phyloP scores from a whole-genome alignment of 2,888 invertebrate species.

The Augiades crinisus region DNA sequence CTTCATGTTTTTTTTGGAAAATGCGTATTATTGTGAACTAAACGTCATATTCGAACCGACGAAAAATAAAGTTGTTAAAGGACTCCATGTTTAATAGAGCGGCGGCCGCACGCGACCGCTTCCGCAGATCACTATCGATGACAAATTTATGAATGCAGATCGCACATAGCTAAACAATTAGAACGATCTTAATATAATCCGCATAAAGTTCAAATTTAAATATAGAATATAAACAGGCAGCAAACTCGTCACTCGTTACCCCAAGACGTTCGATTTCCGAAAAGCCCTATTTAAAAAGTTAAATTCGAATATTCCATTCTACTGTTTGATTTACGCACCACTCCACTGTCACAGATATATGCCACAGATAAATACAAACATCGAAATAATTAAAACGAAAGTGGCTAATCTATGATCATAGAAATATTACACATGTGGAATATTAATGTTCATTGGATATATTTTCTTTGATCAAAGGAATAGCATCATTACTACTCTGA shows the following conservation, averaged over 20 bases:
- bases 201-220: slow-evolving; percentile 29
- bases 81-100: slow-evolving; percentile 38
- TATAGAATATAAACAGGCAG: slow-evolving; percentile 23
- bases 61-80: slow-evolving; percentile 71
- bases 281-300: slow-evolving; percentile 36
- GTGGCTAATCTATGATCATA: slow-evolving; percentile 16
- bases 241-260: slow-evolving; percentile 35
- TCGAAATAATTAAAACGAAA: slow-evolving; percentile 24
- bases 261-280: slow-evolving; percentile 55
- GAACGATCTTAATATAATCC: slow-evolving; percentile 39
- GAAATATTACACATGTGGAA: slow-evolving; percentile 14
- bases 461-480: slow-evolving; percentile 17
- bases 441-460: slow-evolving; percentile 3
- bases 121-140: slow-evolving; percentile 60
- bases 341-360: slow-evolving; percentile 30
- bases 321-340: slow-evolving; percentile 27
- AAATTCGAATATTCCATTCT: slow-evolving; percentile 29
- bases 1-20: slow-evolving; percentile 26
- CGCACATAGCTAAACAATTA: slow-evolving; percentile 29
- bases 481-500: slow-evolving; percentile 1
- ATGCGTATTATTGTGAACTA: slow-evolving; percentile 21
- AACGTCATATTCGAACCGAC: slow-evolving; percentile 41
- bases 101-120: slow-evolving; percentile 60
- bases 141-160: slow-evolving; percentile 48
- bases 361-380: slow-evolving; percentile 21